Evolutionary conservation across 2,113 vertebrate genomes (phyloP), one percentile per base, ranked within the genome.

Genomic region (Candoia aspera): DNA sequence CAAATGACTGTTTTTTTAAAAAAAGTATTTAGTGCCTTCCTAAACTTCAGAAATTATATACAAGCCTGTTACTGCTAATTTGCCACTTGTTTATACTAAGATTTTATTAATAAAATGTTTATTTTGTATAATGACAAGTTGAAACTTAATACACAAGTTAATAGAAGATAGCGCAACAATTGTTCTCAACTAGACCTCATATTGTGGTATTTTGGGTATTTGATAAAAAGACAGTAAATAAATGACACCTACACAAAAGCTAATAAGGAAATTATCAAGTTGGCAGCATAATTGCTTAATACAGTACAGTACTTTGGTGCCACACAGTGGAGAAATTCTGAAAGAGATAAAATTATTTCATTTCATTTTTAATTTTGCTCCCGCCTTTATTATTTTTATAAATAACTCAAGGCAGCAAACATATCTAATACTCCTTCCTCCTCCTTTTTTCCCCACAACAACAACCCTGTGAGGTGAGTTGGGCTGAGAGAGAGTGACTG

Each of bases 301-400:
- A 42, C 2, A 59, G 19, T 94, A 94, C 92, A 59, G 19, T 94
- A 94, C 92, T 96, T 92, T 97, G 95, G 94, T 94, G 95, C 97
- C 97, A 96, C 96, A 0, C 19, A 91, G 96, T 96, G 97, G 97
- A 92, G 60, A 93, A 94, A 95, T 83, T 91, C 2, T 89, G n/a
- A 91, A 96, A 95, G 95, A 92, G 93, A 86, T 87, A 58, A 93
- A 83, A 86, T 58, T n/a, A n/a, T n/a, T n/a, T n/a, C n/a, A n/a
- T n/a, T n/a, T n/a, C n/a, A n/a, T n/a, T n/a, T n/a, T n/a, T n/a
- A n/a, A n/a, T n/a, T n/a, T n/a, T n/a, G n/a, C n/a, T n/a, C n/a
- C n/a, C n/a, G n/a, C n/a, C n/a, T n/a, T n/a, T n/a, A n/a, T n/a
- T n/a, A n/a, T n/a, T n/a, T n/a, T n/a, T n/a, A n/a, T n/a, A n/a